Evolutionary conservation across 2,888 invertebrate genomes (phyloP), one percentile per base, ranked within the genome.

Genomic region (Xestobium rufovillosum): DNA sequence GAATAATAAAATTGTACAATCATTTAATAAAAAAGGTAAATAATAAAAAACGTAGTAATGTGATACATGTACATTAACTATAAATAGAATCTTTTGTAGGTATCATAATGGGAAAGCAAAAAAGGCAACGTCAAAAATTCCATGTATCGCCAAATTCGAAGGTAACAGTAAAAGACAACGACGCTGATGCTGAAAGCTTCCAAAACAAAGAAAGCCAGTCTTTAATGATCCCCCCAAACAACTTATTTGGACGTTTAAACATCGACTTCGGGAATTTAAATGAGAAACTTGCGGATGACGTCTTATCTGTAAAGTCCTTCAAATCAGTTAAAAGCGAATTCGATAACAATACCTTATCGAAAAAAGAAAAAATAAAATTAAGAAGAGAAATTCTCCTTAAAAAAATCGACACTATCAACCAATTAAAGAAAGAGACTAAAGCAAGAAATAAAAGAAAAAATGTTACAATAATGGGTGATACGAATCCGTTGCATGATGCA

Each of bases 301-400:
- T 39, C 1, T 41, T 44, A 37, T 59, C 57, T 48, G 44, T 56
- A 3, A 54, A 52, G 46, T 59, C 60, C 3, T 52, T 48, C 30
- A 59, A 60, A 45, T 60, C 59, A 3, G 14, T 46, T 3, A 60
- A 60, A 50, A 57, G 55, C 0, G 51, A 54, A 27, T 41, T 43
- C 1, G 45, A 34, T 14, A 42, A 44, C 3, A 55, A 44, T 28
- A 34, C 38, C 11, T 37, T 59, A 15, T 41, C 55, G 3, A 63
- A 62, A 40, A 63, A 60, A 40, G 57, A 62, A 3, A 63, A 61
- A 46, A 23, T 58, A 4, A 55, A 53, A 37, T 38, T 61, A 12
- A 51, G 56, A 26, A 44, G 53, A 17, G 50, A 59, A 27, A 35
- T 56, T 11, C 47, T 63, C 14, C 29, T 59, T 35, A 49, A 53